Evolutionary conservation across 1,140 invertebrate species (phyloP).

Genomic region (Aphidius gifuensis): DNA sequence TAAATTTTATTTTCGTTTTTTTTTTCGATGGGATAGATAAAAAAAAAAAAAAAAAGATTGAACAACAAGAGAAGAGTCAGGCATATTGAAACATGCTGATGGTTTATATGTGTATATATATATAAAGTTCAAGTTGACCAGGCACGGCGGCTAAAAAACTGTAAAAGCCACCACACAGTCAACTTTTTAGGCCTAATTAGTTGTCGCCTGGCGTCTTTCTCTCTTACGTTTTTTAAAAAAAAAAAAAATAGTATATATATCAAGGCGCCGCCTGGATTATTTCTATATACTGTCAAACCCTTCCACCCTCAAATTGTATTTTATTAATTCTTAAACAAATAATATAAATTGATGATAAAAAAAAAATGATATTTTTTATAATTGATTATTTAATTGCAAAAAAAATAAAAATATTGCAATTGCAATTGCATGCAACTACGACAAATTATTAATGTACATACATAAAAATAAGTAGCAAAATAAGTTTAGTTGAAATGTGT

Average conservation of each 20-base stretch:
- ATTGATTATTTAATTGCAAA: too few relatives aligned
- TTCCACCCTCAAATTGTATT: constrained; percentile 22
- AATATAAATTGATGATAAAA: too few relatives aligned
- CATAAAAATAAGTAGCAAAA: too few relatives aligned
- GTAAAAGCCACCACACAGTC: constrained; percentile 37
- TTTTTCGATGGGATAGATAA: not conserved
- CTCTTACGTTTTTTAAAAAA: constrained; percentile 32
- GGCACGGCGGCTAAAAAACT: constrained; percentile 31
- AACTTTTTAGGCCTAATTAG: constrained; percentile 55
- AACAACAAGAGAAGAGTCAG: not conserved
- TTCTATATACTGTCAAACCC: constrained; percentile 19
- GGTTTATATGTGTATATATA: not conserved
- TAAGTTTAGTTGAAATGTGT: too few relatives aligned
- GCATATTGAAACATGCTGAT: not conserved
- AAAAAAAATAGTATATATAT: not conserved
- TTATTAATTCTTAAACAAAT: not conserved
- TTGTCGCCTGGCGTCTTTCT: constrained; percentile 47
- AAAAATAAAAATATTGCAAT: too few relatives aligned
- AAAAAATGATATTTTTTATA: too few relatives aligned
- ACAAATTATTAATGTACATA: too few relatives aligned
- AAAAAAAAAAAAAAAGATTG: not conserved
- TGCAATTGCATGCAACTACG: too few relatives aligned
- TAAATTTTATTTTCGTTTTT: not conserved
- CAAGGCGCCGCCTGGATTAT: constrained; percentile 16
- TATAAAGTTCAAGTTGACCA: not conserved